Base-by-base conservation (phyloP, 30 jellyfish, hydroid and myxozoan species). In the Clytia hemisphaerica region DNA sequence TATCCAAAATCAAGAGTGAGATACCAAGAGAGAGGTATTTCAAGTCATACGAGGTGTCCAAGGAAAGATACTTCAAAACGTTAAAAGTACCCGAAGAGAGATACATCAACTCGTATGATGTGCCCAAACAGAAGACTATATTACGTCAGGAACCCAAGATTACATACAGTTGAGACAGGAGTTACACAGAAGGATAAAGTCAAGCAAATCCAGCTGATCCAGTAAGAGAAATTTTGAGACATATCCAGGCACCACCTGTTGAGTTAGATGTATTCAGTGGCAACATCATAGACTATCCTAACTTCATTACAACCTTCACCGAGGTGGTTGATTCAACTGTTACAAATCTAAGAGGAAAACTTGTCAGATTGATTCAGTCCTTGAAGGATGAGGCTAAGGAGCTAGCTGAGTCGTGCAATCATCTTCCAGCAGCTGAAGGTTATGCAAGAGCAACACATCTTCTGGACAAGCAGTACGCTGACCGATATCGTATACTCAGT, bases 291-390 rank as follows among this genome's bases (percentile, higher is more conserved):
- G 65, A 50, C 21, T 50, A 50, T 21, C 65, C 65, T 21, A 9
- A 9, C 22, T 51, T 51, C 66, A 51, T 51, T 51, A 0, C 66
- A 51, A 51, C 66, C 10, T 51, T 51, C 66, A 51, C 15, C 24
- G 66, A 51, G 28, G 66, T 51, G 16, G 66, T 51, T 15, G 66
- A 51, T 14, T 12, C 28, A 22, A 0, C 15, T n/a, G 28, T 51
- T 12, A n/a, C 66, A 51, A 31, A 51, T 22, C 0, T 16, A 0
- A 51, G 66, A 51, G 66, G 66, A 10, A 51, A 31, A 22, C 28
- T 51, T 12, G 24, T 31, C 28, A 51, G 66, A 51, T 12, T 16
- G 28, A n/a, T 0, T 16, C 16, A 0, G 66, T 51, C 16, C 24
- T 22, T 16, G 14, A 51, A 51, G 28, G 66, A 51, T 51, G 66